Evolutionary conservation across 2,888 invertebrate species (phyloP).

Genomic region (Schizotus pectinicornis): DNA sequence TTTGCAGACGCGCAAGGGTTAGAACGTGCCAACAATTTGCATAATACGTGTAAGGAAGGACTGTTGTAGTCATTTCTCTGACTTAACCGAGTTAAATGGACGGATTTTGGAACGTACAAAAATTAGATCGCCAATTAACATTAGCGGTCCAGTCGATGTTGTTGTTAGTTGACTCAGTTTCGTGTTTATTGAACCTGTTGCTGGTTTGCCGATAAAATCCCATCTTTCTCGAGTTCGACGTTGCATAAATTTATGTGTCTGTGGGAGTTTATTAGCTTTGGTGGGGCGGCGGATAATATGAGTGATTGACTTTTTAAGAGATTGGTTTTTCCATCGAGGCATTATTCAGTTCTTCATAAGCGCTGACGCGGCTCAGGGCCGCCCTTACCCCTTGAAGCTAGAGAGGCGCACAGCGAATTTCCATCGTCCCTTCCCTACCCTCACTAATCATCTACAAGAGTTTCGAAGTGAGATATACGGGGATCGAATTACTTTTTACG

Average conservation of each 20-base stretch:
- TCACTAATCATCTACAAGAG: slow-evolving; percentile 48
- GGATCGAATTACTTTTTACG: slow-evolving; percentile 49
- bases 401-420: slow-evolving; percentile 25
- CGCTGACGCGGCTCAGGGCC: slow-evolving; percentile 47
- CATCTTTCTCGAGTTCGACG: background rate
- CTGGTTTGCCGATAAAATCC: slow-evolving; percentile 2
- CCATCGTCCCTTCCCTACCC: slow-evolving; percentile 33
- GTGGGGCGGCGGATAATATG: slow-evolving; percentile 32
- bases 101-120: background rate
- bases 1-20: background rate
- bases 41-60: slow-evolving; percentile 13
- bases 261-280: slow-evolving; percentile 12
- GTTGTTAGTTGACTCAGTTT: slow-evolving; percentile 7
- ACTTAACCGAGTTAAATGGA: background rate
- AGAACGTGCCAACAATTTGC: slow-evolving; percentile 9
- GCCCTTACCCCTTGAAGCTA: slow-evolving; percentile 24
- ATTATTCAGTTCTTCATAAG: slow-evolving; percentile 53
- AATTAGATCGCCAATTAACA: slow-evolving; percentile 21
- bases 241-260: slow-evolving; percentile 1
- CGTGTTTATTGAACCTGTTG: slow-evolving; percentile 27
- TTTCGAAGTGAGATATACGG: slow-evolving; percentile 43
- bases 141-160: slow-evolving; percentile 10
- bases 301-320: slow-evolving; percentile 55
- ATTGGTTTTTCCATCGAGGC: slow-evolving; percentile 51
- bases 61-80: slow-evolving; percentile 10